Evolutionary conservation across 2,113 vertebrate genomes (phyloP), one percentile per base, ranked within the genome.

Genomic region (Seriola aureovittata): DNA sequence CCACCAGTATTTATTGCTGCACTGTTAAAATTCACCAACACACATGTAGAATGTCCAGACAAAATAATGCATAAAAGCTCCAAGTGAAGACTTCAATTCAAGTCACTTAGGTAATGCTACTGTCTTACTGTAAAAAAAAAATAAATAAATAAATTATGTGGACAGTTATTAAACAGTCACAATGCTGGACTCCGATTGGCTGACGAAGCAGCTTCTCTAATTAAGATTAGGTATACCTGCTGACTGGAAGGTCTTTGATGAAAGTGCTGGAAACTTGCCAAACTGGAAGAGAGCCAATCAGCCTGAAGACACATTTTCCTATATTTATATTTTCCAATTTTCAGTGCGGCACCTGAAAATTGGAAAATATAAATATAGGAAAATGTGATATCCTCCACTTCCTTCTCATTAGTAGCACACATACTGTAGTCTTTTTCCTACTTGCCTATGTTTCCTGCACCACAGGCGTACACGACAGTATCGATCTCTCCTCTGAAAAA

Each of bases 191-290:
- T 7, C 57, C n/a, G 66, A 70, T 11, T 46, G 64, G 58, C 48
- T 72, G 60, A 72, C 50, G 1, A 5, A 80, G 68, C 36, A 57
- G 36, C 32, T 66, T 46, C 6, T 69, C 23, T 66, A 17, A 68
- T 36, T 46, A 38, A 36, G 55, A 42, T 70, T 17, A 63, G 17
- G 11, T 34, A 52, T 7, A 11, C 1, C 68, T 64, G 60, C 52
- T 71, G 76, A 63, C 57, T 64, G 21, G 21, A 23, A 13, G 1
- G 36, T 32, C 64, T 67, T n/a, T 63, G 10, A 40, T 23, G 23
- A 10, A 40, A 55, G 38, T 50, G 29, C 25, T 55, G 17, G 9
- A 48, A 34, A 50, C 16, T 21, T 48, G 29, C 16, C 23, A 29
- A 1, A 25, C 29, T 34, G 5, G 54, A 23, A 38, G 8, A 23